These are phyloP conservation scores for Drosophila dives DNA, from an alignment of 2,888 invertebrate species.

Conservation along the genomic window DNA sequence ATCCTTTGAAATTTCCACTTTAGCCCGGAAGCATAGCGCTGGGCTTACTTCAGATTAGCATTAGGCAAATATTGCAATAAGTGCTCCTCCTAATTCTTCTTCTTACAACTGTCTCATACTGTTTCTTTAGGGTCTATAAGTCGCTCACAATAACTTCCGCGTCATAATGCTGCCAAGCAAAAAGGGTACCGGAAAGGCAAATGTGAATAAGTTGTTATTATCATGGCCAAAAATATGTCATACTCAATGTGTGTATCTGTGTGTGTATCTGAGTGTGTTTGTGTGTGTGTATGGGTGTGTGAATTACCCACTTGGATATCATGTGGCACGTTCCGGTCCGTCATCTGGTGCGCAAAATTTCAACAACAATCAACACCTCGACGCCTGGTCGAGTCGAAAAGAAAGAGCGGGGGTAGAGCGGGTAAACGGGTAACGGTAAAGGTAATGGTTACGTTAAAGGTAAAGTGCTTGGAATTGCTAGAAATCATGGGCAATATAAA, in stretches of 20 bases:
- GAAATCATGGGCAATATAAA: conserved; percentile 81
- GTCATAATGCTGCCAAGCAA: conserved; percentile 39
- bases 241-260: conserved; percentile 22
- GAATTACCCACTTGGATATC: conserved; percentile 50
- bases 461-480: conserved; percentile 78
- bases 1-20: not conserved
- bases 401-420: not conserved
- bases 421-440: conserved; percentile 1
- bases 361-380: conserved; percentile 77
- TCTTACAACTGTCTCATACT: conserved; percentile 8
- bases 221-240: conserved; percentile 72
- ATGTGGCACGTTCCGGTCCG: conserved; percentile 47
- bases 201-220: conserved; percentile 73
- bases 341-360: conserved; percentile 68
- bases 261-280: not conserved
- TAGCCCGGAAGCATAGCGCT: not conserved
- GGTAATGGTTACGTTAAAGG: conserved; percentile 36
- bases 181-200: conserved; percentile 25
- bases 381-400: conserved; percentile 34
- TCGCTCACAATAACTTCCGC: conserved; percentile 47
- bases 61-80: conserved; percentile 1
- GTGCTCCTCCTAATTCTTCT: not conserved
- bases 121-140: conserved; percentile 13
- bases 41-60: conserved; percentile 10
- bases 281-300: conserved; percentile 6